Evolutionary conservation across 2,888 invertebrate genomes (phyloP), one percentile per base, ranked within the genome.

Genomic region (Drosophila paranaensis): DNA sequence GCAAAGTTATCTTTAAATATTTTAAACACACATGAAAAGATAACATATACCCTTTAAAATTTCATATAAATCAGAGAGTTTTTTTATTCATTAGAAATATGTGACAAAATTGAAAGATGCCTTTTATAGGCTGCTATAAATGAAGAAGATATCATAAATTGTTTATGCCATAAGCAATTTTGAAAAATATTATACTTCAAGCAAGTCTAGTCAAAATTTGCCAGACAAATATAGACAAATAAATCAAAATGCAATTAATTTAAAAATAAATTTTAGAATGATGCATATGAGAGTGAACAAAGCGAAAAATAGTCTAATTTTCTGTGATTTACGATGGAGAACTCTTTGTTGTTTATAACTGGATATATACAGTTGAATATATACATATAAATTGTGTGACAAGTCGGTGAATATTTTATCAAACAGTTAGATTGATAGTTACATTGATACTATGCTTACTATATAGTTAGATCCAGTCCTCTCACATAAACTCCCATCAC

Each of bases 1-100:
- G 2, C 33, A 33, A 33, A 33, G 5, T 30, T 46, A 27, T 27
- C 46, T 30, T 9, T 14, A 9, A 27, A 14, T n/a, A 48, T 30
- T 27, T 46, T 46, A 27, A 46, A 8, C 45, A 46, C 27, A 46
- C 27, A 27, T n/a, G 6, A 45, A 45, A 45, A 45, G 45, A 45
- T 46, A 46, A 27, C 27, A 46, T 3, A 9, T 14, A 8, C 45
- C 13, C 25, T 11, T 45, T 25, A 1, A 14, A 45, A 11, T 14
- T 25, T 2, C 3, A 45, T 3, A 46, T 46, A 30, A 46, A 30
- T 46, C 14, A 30, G 9, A 25, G 13, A 46, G 8, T 14, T 14
- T 27, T 1, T 3, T 20, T 45, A 27, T 14, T 14, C 46, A 27
- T 10, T 43, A 10, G 4, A 43, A 2, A 43, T 43, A 42, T 43